Conservation (phyloP, 2,888 invertebrate species). For the Blera fallax region DNA sequence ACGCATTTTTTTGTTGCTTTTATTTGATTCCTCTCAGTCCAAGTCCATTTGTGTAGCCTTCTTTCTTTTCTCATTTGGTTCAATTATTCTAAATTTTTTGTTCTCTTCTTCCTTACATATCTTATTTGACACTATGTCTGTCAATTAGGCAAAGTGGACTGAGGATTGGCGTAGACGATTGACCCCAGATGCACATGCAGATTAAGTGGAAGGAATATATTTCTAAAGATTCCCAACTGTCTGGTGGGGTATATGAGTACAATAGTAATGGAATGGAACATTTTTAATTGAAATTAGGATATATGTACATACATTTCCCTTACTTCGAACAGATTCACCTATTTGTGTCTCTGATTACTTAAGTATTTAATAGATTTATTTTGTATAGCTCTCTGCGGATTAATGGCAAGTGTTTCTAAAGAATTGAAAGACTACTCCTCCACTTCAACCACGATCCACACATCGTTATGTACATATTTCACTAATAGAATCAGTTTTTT, state of each 20-base stretch:
- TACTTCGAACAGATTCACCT: not conserved
- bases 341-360: too few relatives aligned
- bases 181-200: conserved; percentile 58
- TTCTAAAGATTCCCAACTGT: conserved; percentile 3
- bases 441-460: not conserved
- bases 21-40: conserved; percentile 6
- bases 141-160: conserved; percentile 61
- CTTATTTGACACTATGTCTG: conserved; percentile 51
- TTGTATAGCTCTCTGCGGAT: too few relatives aligned
- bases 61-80: conserved; percentile 59
- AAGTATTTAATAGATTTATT: too few relatives aligned
- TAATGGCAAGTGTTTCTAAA: too few relatives aligned
- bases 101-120: not conserved
- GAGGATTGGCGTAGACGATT: conserved; percentile 37
- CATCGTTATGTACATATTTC: not conserved
- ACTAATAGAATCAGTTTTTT: too few relatives aligned
- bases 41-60: conserved; percentile 44
- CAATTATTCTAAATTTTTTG: conserved; percentile 53
- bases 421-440: not conserved
- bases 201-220: conserved; percentile 16
- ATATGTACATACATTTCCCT: not conserved
- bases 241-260: not conserved
- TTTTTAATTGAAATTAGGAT: not conserved
- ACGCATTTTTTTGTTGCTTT: conserved; percentile 24
- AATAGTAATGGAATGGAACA: not conserved